These are phyloP conservation scores for Caranx ignobilis DNA, from an alignment of 2,113 vertebrate genomes.

Conservation along the genomic window DNA sequence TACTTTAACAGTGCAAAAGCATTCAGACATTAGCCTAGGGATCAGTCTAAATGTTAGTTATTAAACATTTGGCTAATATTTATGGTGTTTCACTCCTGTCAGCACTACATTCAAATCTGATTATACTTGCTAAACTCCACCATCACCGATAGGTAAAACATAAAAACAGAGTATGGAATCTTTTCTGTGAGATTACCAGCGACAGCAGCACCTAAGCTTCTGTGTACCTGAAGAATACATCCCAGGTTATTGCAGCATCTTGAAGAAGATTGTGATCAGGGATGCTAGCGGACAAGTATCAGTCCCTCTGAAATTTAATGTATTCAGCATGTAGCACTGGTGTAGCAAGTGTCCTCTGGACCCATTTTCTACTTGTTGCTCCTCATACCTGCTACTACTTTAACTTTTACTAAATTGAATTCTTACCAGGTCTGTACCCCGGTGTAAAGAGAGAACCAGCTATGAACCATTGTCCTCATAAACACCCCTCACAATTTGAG, in stretches of 20 bases:
- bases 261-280: constrained; percentile 24
- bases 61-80: constrained; percentile 40
- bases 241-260: constrained; percentile 46
- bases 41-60: constrained; percentile 14
- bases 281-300: constrained; percentile 7
- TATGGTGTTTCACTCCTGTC: constrained; percentile 25
- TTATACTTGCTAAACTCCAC: constrained; percentile 54
- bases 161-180: constrained; percentile 34
- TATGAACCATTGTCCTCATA: too few relatives aligned
- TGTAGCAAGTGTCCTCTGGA: constrained; percentile 8
- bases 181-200: constrained; percentile 10
- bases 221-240: constrained; percentile 34
- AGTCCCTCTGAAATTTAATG: constrained; percentile 32
- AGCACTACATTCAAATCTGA: constrained; percentile 71
- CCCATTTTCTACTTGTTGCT: constrained; percentile 5
- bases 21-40: constrained; percentile 37
- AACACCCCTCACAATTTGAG: too few relatives aligned
- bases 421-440: neutral
- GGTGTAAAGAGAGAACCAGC: too few relatives aligned
- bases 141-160: constrained; percentile 42
- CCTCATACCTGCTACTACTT: neutral
- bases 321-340: neutral
- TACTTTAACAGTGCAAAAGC: constrained; percentile 80
- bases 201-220: constrained; percentile 32
- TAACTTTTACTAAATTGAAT: neutral